phyloP scores from a whole-genome alignment of 2,113 vertebrate species.

The Antidorcas marsupialis region DNA sequence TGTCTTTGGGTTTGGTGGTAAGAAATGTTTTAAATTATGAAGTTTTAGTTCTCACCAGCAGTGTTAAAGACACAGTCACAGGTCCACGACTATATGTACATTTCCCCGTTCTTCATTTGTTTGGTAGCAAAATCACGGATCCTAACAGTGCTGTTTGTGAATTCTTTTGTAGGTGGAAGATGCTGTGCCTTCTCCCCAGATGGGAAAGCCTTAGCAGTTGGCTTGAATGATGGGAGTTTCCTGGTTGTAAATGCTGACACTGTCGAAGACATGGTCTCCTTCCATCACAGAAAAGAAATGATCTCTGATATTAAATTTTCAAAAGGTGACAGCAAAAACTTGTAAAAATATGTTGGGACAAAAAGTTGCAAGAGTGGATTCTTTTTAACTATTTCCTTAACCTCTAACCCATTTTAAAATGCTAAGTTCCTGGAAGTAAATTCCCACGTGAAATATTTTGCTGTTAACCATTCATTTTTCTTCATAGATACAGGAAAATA shows the following conservation, averaged over 20 bases:
- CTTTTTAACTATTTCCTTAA: not conserved
- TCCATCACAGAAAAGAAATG: constrained; percentile 97
- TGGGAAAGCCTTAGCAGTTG: constrained; percentile 95
- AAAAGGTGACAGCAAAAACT: constrained; percentile 81
- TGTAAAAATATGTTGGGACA: not conserved
- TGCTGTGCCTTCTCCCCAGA: constrained; percentile 98
- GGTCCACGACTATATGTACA: fast-evolving
- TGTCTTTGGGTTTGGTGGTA: not conserved
- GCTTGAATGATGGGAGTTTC: constrained; percentile 96
- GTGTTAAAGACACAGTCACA: not conserved
- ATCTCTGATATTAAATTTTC: constrained; percentile 98
- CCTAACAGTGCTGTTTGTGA: not conserved
- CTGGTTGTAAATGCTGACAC: constrained; percentile 97
- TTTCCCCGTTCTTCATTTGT: not conserved
- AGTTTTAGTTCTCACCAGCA: not conserved
- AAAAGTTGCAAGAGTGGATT: not conserved
- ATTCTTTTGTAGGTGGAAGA: constrained; percentile 85
- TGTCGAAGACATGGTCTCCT: constrained; percentile 97
- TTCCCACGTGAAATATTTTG: not conserved
- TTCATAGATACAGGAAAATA: constrained; percentile 93
- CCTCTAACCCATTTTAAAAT: not conserved
- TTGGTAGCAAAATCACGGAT: not conserved
- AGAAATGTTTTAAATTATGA: not conserved
- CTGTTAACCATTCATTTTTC: constrained; percentile 55
- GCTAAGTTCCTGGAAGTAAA: not conserved